A percentile compares a stretch with the other conserved stretches of the same genome.
Evolutionary conservation across 2,113 vertebrate genomes (phyloP).

Genomic region (Lamprologus lemairii): DNA sequence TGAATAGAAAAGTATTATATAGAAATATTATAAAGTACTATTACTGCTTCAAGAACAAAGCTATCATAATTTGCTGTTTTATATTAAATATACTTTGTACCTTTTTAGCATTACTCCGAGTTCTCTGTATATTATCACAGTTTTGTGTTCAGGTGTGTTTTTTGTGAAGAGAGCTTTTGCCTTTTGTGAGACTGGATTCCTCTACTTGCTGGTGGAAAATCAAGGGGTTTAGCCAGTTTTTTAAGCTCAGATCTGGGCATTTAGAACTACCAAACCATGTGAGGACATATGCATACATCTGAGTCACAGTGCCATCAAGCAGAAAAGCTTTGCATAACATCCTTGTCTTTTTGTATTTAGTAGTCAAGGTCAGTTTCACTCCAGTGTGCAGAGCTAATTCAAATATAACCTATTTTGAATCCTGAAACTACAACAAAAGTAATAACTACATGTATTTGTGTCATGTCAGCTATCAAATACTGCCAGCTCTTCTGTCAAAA

Average conservation of each 20-base stretch:
- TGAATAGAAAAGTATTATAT: neutral
- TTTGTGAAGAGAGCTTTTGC: neutral
- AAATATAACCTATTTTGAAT: neutral
- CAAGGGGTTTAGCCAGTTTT: neutral
- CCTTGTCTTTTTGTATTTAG: neutral
- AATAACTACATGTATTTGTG: conserved; percentile 24
- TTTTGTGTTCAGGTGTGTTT: neutral
- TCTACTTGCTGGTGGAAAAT: neutral
- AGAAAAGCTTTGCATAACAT: neutral
- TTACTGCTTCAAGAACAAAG: neutral
- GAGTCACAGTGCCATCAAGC: neutral
- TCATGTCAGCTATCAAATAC: neutral
- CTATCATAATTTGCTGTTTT: neutral
- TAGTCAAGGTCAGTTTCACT: conserved; percentile 16
- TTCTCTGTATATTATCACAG: neutral
- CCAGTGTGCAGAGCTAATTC: neutral
- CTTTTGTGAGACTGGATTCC: neutral
- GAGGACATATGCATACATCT: neutral
- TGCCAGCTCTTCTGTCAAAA: neutral
- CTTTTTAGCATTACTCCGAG: neutral
- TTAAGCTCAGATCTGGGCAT: neutral
- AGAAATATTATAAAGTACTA: neutral
- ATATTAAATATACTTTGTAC: neutral
- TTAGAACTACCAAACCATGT: neutral
- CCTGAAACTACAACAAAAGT: neutral